Percentiles rank a stretch among this genome's conserved stretches.
Conservation (phyloP, 2,888 invertebrate species). For the Leptogaster cylindrica region DNA sequence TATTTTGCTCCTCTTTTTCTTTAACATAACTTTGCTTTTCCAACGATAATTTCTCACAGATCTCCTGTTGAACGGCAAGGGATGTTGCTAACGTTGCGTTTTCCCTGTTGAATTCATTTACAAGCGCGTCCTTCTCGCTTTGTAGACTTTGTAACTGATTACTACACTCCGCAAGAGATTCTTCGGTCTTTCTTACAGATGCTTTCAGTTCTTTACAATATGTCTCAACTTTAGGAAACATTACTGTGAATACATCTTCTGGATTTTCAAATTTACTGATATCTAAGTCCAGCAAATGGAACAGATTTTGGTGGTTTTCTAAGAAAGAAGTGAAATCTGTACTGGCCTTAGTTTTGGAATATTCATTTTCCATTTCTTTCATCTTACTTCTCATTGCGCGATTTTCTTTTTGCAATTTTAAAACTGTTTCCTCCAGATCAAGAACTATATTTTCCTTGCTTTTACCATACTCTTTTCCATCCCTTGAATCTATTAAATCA, state of each 20-base stretch:
- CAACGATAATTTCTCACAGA: background rate
- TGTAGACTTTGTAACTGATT: background rate
- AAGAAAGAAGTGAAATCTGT: conserved; percentile 2
- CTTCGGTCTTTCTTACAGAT: conserved; percentile 32
- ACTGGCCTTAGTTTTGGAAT: background rate
- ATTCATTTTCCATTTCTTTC: conserved; percentile 22
- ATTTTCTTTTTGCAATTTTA: conserved; percentile 59
- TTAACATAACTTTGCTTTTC: conserved; percentile 12
- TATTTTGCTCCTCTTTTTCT: background rate
- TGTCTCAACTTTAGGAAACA: background rate
- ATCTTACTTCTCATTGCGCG: conserved; percentile 52
- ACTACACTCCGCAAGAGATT: background rate
- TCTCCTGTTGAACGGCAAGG: conserved; percentile 22
- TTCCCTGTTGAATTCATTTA: too few species aligned
- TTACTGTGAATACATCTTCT: background rate
- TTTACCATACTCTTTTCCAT: conserved; percentile 18
- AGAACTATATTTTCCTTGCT: conserved; percentile 52
- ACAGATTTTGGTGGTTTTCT: too few species aligned
- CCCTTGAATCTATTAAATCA: conserved; percentile 45
- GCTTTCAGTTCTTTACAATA: conserved; percentile 35
- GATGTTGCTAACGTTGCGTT: conserved; percentile 21
- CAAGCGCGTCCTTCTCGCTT: conserved; percentile 7
- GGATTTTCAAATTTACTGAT: conserved; percentile 3
- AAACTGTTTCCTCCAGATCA: conserved; percentile 58
- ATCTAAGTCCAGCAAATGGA: background rate